phyloP scores from a whole-genome alignment of 2,113 vertebrate genomes.

The Garra rufa region DNA sequence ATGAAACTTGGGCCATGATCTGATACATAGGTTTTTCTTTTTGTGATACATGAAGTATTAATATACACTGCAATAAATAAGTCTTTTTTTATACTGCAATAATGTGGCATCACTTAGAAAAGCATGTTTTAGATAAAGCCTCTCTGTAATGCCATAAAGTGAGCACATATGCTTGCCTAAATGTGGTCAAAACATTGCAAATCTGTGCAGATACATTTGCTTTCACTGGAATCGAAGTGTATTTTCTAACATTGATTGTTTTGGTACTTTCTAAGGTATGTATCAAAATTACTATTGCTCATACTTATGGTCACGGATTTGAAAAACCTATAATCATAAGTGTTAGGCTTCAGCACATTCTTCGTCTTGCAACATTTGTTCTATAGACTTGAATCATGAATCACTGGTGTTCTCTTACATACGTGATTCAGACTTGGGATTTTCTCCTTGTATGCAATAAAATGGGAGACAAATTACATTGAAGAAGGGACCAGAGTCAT shows the following conservation, averaged over 20 bases:
- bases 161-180: neutral
- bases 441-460: neutral
- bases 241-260: neutral
- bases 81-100: neutral
- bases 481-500: neutral
- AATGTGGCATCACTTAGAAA: neutral
- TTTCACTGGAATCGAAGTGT: neutral
- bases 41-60: neutral
- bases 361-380: neutral
- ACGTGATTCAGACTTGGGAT: neutral
- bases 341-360: neutral
- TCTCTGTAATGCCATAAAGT: neutral
- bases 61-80: neutral
- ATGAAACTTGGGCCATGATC: neutral
- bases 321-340: neutral
- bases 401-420: neutral
- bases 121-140: neutral
- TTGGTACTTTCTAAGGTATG: neutral
- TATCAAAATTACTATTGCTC: neutral
- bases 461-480: neutral
- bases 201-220: neutral
- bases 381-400: neutral
- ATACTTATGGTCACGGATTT: neutral
- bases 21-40: neutral
- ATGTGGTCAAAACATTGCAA: neutral